Evolutionary conservation across 2,797 vertebrate genomes (phyloP).

Genomic region (Semotilus atromaculatus): DNA sequence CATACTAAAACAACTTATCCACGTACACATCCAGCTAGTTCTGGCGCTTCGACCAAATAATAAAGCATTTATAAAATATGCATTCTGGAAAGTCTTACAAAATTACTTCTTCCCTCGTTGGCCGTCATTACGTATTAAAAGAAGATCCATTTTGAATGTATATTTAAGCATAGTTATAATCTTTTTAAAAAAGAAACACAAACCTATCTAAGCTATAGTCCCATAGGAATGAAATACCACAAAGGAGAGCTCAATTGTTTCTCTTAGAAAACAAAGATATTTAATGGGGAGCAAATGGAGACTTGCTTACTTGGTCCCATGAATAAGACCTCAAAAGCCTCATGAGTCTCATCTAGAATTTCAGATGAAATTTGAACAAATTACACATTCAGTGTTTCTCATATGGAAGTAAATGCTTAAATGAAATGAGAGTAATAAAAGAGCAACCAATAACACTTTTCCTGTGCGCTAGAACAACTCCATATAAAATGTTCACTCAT

Average conservation of each 20-base stretch:
- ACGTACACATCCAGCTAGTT: not conserved
- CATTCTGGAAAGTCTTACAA: not conserved
- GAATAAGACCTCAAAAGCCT: not conserved
- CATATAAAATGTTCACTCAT: conserved; percentile 1
- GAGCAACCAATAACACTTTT: not conserved
- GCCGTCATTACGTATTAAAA: not conserved
- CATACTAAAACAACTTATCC: not conserved
- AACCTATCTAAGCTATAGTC: not conserved
- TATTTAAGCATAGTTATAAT: not conserved
- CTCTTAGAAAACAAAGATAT: not conserved
- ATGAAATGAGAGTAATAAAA: not conserved
- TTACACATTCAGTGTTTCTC: not conserved
- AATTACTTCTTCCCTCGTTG: not conserved
- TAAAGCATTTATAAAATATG: not conserved
- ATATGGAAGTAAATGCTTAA: not conserved
- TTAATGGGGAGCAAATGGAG: not conserved
- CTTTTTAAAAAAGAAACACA: not conserved
- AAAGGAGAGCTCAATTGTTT: not conserved
- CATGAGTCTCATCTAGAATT: not conserved
- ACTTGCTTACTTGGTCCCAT: not conserved
- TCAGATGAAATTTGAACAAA: not conserved
- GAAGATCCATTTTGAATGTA: not conserved
- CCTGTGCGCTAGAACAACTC: not conserved
- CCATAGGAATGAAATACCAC: not conserved
- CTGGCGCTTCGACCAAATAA: not conserved